Evolutionary conservation across 1,140 invertebrate genomes (phyloP).

Genomic region (Zaprionus nigranus): DNA sequence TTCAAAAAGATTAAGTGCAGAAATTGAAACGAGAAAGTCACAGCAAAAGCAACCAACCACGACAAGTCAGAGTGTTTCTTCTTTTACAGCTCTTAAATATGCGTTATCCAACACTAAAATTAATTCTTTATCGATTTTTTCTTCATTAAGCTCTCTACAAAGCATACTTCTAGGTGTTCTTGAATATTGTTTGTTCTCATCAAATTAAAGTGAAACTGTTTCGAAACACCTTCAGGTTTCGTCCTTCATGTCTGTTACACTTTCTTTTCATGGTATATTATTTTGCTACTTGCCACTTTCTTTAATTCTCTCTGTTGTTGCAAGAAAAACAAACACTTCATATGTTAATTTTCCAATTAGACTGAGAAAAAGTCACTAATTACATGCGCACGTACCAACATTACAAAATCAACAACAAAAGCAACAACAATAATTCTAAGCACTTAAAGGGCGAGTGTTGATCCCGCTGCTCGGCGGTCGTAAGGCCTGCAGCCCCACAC

Average conservation of each 20-base stretch:
- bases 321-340: conserved; percentile 73
- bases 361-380: conserved; percentile 78
- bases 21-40: not conserved
- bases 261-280: conserved; percentile 35
- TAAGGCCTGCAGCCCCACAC: conserved; percentile 24
- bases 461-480: conserved; percentile 28
- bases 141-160: too few species aligned
- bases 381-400: conserved; percentile 70
- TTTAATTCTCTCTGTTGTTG: conserved; percentile 10
- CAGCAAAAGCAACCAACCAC: not conserved
- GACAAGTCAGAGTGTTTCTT: not conserved
- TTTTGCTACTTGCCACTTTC: conserved; percentile 33
- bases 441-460: conserved; percentile 66
- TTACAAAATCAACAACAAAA: conserved; percentile 27
- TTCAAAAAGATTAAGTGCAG: not conserved
- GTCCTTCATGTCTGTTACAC: conserved; percentile 22
- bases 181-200: too few species aligned
- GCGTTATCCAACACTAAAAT: too few species aligned
- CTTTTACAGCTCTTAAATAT: too few species aligned
- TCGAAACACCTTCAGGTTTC: not conserved
- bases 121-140: too few species aligned
- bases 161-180: too few species aligned
- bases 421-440: conserved; percentile 63
- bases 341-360: conserved; percentile 83
- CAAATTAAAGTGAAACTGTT: too few species aligned